These are phyloP conservation scores for Diadema setosum DNA, from an alignment of 35 echinoderm and acorn worm genomes.

Conservation along the genomic window DNA sequence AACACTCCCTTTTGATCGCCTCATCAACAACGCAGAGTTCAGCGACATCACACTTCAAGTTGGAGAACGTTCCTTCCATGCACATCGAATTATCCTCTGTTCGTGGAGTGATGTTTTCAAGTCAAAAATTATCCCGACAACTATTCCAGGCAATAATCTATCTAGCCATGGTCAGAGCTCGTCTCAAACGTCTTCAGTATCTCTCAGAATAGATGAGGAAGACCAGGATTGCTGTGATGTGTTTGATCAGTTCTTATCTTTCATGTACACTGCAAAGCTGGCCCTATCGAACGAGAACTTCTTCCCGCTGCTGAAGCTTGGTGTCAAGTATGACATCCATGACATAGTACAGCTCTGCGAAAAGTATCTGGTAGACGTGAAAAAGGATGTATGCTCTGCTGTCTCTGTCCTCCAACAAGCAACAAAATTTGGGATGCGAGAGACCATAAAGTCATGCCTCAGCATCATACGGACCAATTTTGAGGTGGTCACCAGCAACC, in stretches of 20 bases:
- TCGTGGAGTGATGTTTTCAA: conserved; percentile 71
- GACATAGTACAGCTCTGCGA: conserved; percentile 47
- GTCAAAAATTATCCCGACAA: conserved; percentile 12
- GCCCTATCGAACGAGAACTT: conserved; percentile 18
- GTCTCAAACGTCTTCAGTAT: no score
- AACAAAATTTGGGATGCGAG: neutral
- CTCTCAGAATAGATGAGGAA: no score
- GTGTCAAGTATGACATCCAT: conserved; percentile 59
- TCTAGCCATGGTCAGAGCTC: neutral
- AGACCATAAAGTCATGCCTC: conserved; percentile 17
- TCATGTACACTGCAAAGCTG: conserved; percentile 60
- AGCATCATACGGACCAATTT: conserved; percentile 42
- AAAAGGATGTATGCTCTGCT: conserved; percentile 24
- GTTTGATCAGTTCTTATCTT: conserved; percentile 61
- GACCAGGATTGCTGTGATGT: conserved; percentile 54
- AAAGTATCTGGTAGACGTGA: conserved; percentile 31
- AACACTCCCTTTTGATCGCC: neutral
- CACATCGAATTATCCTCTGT: conserved; percentile 62
- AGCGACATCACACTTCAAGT: conserved; percentile 61
- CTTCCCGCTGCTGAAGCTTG: conserved; percentile 46
- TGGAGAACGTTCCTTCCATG: conserved; percentile 19
- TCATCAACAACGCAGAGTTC: conserved; percentile 45
- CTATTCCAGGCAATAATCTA: neutral
- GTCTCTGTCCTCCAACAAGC: neutral
- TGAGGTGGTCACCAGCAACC: conserved; percentile 8